phyloP scores from a whole-genome alignment of 2,797 vertebrate species.

The Malacoctenus gilli region DNA sequence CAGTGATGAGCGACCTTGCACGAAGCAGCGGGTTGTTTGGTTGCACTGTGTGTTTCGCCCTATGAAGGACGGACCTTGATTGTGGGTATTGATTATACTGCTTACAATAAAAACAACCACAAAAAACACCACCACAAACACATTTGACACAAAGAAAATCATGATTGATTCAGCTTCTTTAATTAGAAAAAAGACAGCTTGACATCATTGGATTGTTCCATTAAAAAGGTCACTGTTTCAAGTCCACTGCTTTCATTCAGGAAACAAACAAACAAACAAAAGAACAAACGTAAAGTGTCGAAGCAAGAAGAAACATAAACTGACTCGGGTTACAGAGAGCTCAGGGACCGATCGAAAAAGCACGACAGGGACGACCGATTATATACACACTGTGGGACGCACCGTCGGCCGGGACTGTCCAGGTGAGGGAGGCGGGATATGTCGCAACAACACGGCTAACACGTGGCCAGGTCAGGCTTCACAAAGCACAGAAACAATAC shows the following conservation, averaged over 20 bases:
- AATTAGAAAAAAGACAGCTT: conserved; percentile 59
- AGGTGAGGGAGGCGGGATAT: too few species aligned
- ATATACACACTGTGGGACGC: too few species aligned
- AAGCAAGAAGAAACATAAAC: conserved; percentile 47
- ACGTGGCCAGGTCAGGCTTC: too few species aligned
- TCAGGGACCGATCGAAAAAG: conserved; percentile 10
- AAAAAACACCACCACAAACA: not conserved
- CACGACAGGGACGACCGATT: too few species aligned
- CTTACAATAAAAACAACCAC: too few species aligned
- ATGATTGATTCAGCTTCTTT: conserved; percentile 38
- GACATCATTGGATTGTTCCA: conserved; percentile 55
- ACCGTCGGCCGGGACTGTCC: too few species aligned
- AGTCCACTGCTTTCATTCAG: conserved; percentile 13
- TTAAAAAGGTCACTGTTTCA: conserved; percentile 54
- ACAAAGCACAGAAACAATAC: conserved; percentile 1
- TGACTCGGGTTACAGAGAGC: conserved; percentile 33
- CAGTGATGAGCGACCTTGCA: too few species aligned
- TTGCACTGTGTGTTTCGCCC: too few species aligned
- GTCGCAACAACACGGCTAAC: not conserved
- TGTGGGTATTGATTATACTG: too few species aligned
- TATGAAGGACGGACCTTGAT: too few species aligned
- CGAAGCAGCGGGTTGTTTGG: too few species aligned
- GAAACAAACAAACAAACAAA: not conserved
- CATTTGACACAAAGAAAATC: conserved; percentile 5
- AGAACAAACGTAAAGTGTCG: too few species aligned